phyloP scores from a whole-genome alignment of 2,888 invertebrate species.

The Andrena trimmerana region DNA sequence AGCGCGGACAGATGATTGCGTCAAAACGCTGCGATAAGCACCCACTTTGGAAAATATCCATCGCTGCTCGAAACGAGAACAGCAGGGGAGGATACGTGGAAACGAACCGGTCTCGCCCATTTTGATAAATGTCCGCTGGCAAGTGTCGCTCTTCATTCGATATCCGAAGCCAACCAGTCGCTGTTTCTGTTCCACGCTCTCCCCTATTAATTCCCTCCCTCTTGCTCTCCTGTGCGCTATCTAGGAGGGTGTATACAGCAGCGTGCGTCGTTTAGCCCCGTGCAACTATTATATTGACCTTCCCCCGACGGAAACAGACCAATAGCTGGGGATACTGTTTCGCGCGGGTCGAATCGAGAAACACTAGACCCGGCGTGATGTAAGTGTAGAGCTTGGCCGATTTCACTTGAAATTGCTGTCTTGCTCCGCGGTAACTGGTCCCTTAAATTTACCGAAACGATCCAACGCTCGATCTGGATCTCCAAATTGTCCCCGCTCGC shows the following conservation, averaged over 20 bases:
- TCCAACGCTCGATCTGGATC: constrained; percentile 29
- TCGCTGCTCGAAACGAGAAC: neutral
- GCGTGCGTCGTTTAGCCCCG: constrained; percentile 49
- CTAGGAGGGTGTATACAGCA: neutral
- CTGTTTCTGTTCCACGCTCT: constrained; percentile 3
- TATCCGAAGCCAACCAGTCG: neutral
- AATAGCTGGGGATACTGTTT: constrained; percentile 45
- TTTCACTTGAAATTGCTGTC: constrained; percentile 63
- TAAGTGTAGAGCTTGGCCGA: constrained; percentile 57
- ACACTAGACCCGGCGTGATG: constrained; percentile 39
- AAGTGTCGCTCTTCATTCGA: constrained; percentile 7
- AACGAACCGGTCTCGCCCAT: constrained; percentile 23
- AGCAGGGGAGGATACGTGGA: neutral
- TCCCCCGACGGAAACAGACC: constrained; percentile 56
- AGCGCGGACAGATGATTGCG: neutral
- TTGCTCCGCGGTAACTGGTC: constrained; percentile 26
- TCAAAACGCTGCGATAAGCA: constrained; percentile 24
- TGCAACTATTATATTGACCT: constrained; percentile 63
- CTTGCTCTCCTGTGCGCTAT: neutral
- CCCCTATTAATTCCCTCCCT: constrained; percentile 7
- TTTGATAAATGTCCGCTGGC: constrained; percentile 34
- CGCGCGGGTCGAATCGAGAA: constrained; percentile 54
- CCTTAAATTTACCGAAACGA: constrained; percentile 39
- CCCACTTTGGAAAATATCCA: constrained; percentile 14
- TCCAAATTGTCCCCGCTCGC: constrained; percentile 23